Percentiles rank a stretch among this genome's conserved stretches.
Conservation (phyloP, 2,113 vertebrate genomes). For the Podocnemis expansa region DNA sequence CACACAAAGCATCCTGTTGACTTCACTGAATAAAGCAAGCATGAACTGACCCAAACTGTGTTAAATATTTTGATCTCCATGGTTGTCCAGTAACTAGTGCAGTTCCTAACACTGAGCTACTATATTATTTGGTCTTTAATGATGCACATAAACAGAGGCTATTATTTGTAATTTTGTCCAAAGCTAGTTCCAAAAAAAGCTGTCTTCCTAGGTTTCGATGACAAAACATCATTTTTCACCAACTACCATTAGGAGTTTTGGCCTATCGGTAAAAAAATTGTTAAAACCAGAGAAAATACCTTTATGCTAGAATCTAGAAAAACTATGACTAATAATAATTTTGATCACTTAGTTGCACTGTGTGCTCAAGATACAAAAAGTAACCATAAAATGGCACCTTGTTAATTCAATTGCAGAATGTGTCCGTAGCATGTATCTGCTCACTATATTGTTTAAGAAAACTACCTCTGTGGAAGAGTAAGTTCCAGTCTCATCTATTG, state of each 20-base stretch:
- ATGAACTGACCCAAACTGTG: not conserved
- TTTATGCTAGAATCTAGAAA: not conserved
- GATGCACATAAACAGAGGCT: not conserved
- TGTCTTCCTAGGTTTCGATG: not conserved
- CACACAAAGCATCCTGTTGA: not conserved
- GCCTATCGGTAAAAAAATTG: not conserved
- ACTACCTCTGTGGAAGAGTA: not conserved
- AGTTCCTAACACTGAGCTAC: not conserved
- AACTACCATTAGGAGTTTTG: not conserved
- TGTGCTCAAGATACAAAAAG: not conserved
- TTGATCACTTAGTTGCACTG: not conserved
- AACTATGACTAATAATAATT: not conserved
- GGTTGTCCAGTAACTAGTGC: not conserved
- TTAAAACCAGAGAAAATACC: not conserved
- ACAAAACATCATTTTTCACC: not conserved
- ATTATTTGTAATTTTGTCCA: not conserved
- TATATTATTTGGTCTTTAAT: not conserved
- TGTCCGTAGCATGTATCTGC: not conserved
- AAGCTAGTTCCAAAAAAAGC: not conserved
- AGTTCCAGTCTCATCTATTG: conserved; percentile 25
- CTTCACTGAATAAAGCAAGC: not conserved
- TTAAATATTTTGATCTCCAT: not conserved
- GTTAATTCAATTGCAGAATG: not conserved
- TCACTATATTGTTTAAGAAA: conserved; percentile 3
- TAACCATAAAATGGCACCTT: not conserved